Evolutionary conservation across 2,888 invertebrate genomes (phyloP), one percentile per base, ranked within the genome.

Genomic region (Acleris sparsana): DNA sequence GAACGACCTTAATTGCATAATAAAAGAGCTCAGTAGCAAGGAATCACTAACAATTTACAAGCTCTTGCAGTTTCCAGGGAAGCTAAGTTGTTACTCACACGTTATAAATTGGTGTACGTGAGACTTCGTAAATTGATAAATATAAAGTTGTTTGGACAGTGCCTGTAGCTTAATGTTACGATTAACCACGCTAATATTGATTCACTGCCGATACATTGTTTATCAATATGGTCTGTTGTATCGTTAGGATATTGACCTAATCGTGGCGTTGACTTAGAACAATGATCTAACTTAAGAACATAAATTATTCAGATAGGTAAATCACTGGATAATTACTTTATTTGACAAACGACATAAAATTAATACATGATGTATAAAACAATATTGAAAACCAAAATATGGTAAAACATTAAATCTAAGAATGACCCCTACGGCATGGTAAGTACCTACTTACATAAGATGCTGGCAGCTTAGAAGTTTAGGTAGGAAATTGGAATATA

Each of bases 151-250:
- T 59, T 64, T 43, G 22, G 39, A 53, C 22, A 39, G 22, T 48
- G 22, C 18, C 46, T 56, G 20, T 22, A 53, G 20, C 33, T 82
- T 80, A 77, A 80, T 84, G 77, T 81, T 86, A 80, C 83, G 80
- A 83, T 85, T 84, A 82, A 78, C 80, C 75, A 82, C 77, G 82
- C 78, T 83, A 89, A 89, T 85, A 84, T 87, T 84, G 78, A 82
- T 80, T 76, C 71, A 75, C 77, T 77, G 81, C 82, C 80, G 80
- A 80, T 74, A 68, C 67, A 57, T 49, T 81, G 80, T 86, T 87
- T 80, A 82, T 76, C 71, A 70, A 25, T 52, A 52, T 52, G 25
- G 43, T 43, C 18, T 18, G 72, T 71, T 79, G 72, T 75, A 78
- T 73, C 77, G 76, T 74, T 53, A 53, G 20, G 44, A 13, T 57